Evolutionary conservation across 2,797 vertebrate genomes (phyloP), one percentile per base, ranked within the genome.

Genomic region (Myripristis jacobus): DNA sequence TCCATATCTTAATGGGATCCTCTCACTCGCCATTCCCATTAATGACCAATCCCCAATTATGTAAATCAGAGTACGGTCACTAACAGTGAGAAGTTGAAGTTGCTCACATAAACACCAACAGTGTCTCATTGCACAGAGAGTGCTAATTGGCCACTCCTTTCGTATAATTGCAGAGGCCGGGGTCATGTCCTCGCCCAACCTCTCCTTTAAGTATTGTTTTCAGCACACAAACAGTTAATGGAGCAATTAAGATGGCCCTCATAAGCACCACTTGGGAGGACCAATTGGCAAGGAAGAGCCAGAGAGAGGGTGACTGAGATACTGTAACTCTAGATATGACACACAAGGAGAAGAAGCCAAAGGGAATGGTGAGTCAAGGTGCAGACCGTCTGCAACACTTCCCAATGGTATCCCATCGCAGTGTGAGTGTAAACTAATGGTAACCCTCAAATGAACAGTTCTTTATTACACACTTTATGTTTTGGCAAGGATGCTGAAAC

Each of bases 1-100:
- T 92, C 86, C 89, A 89, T 93, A 93, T 93, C 92, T 93, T 92
- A 93, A 93, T 93, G 86, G 90, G 90, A 93, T 93, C 91, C 92
- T 92, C 92, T 92, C 86, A 88, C 84, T 66, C 72, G 77, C 87
- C 85, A 85, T 92, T 80, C 87, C 91, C 81, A 92, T 94, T 94
- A 92, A 92, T 88, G 92, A 89, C 89, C 89, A 90, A 85, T 87
- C 85, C 81, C 83, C 91, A 93, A 94, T 94, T 94, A 94, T 94
- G 93, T 91, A 94, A 94, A 94, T 95, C 81, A 85, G 83, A 86
- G 77, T 80, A 62, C 77, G 75, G 79, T 77, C 88, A 90, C 87
- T 87, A 90, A 87, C 87, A 87, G 88, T 72, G 87, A 89, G 80
- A 90, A 92, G 88, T 88, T 93, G 91, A 90, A 92, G 90, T 92